Percentiles rank a stretch among this genome's conserved stretches.
phyloP scores from a whole-genome alignment of 2,797 vertebrate species.

The Lepus oiostolus region DNA sequence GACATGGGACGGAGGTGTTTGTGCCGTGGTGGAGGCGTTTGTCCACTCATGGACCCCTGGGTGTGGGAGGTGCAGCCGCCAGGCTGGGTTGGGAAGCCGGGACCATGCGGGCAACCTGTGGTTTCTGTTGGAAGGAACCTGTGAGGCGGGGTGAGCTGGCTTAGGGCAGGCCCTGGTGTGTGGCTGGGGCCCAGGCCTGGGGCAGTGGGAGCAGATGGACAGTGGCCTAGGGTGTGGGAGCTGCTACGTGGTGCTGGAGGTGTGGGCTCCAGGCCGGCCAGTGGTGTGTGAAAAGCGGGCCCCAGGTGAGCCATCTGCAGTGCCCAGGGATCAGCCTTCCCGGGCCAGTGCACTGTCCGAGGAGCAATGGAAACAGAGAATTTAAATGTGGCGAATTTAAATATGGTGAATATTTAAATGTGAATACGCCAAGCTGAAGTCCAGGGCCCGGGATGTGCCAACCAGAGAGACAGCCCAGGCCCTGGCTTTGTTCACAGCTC shows the following conservation, averaged over 20 bases:
- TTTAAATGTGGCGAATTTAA: no score
- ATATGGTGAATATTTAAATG: no score
- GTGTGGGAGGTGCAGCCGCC: fast-evolving
- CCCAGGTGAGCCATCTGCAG: neutral
- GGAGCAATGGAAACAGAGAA: no score
- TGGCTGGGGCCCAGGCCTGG: neutral
- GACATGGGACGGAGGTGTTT: neutral
- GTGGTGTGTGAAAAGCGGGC: neutral
- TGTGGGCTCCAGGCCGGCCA: neutral
- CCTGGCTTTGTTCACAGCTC: neutral
- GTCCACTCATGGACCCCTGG: neutral
- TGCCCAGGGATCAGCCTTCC: neutral
- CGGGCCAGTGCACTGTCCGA: no score
- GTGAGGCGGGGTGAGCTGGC: fast-evolving
- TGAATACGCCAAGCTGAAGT: neutral
- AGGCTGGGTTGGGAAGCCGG: neutral
- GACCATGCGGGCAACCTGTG: no score
- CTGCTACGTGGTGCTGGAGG: no score
- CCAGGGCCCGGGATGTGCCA: neutral
- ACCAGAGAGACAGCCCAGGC: neutral
- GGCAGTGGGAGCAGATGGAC: no score
- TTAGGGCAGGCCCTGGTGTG: fast-evolving
- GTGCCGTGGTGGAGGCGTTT: fast-evolving
- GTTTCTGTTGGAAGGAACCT: neutral
- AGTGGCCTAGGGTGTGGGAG: neutral